These are phyloP conservation scores for Trachymyrmex cornetzi DNA, from an alignment of 1,140 invertebrate species.

Conservation along the genomic window DNA sequence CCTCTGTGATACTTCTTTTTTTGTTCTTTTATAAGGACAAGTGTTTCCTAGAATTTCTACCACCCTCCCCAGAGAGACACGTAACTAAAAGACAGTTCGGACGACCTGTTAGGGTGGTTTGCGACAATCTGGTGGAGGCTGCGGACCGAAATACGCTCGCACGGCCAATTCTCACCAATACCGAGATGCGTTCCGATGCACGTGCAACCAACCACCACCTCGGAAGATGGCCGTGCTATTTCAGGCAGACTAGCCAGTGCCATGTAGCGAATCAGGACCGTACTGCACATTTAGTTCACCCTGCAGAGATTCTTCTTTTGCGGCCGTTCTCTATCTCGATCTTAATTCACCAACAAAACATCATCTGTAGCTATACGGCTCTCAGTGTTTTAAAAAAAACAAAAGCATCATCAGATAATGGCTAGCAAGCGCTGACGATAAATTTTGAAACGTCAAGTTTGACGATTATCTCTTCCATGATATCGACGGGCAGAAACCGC, in stretches of 20 bases:
- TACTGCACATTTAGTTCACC: constrained; percentile 71
- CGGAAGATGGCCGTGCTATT: constrained; percentile 82
- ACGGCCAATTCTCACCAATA: constrained; percentile 80
- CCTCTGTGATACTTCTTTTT: neutral
- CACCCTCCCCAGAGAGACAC: constrained; percentile 9
- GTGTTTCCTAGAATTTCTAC: neutral
- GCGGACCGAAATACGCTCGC: constrained; percentile 84
- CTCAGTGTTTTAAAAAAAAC: neutral
- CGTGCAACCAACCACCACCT: constrained; percentile 76
- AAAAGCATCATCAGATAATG: neutral
- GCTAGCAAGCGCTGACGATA: neutral
- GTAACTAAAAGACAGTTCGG: constrained; percentile 29
- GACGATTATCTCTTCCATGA: constrained; percentile 64
- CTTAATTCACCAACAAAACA: neutral
- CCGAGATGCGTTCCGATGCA: constrained; percentile 69
- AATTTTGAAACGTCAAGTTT: constrained; percentile 59
- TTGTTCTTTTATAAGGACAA: neutral
- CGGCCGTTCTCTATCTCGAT: neutral
- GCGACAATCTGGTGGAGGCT: constrained; percentile 79
- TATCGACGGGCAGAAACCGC: constrained; percentile 19
- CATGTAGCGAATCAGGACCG: constrained; percentile 79
- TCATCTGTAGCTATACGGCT: neutral
- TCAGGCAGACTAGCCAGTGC: constrained; percentile 82
- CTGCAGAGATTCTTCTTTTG: constrained; percentile 22
- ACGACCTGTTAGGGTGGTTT: constrained; percentile 73